Percentiles rank a stretch among this genome's conserved stretches.
Conservation (phyloP, 2,797 vertebrate genomes). For the Pristis pectinata region DNA sequence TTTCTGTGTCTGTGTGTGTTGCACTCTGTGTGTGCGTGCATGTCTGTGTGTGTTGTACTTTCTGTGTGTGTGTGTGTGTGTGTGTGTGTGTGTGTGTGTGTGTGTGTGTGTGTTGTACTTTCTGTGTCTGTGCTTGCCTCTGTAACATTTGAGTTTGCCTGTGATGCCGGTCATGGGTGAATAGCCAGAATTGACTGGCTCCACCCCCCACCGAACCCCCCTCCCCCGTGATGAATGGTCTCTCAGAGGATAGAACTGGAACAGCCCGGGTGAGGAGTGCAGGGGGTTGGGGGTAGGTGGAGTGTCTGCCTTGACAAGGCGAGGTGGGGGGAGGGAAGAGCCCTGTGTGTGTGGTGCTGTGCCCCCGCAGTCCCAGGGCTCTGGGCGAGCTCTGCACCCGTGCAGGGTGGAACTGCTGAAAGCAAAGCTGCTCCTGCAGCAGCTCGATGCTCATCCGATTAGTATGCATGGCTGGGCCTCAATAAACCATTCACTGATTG, state of each 20-base stretch:
- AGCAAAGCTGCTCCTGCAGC: background rate
- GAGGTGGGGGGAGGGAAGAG: background rate
- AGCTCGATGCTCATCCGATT: background rate
- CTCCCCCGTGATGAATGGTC: background rate
- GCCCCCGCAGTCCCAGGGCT: background rate
- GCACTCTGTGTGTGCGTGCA: background rate
- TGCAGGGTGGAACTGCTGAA: too few relatives aligned
- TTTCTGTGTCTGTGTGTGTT: background rate
- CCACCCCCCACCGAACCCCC: background rate
- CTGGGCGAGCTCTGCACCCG: background rate
- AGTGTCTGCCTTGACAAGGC: background rate
- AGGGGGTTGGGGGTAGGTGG: background rate
- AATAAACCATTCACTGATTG: background rate
- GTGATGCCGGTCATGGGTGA: background rate
- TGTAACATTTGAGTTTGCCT: background rate
- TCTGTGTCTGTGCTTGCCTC: background rate
- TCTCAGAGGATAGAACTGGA: background rate
- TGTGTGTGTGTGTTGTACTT: background rate
- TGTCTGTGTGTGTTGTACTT: background rate
- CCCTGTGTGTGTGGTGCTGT: background rate
- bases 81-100: background rate
- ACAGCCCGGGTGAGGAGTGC: too few relatives aligned
- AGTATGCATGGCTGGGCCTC: slow-evolving; percentile 16
- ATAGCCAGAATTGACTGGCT: too few relatives aligned
- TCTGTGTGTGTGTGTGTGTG: background rate